Base-by-base conservation (phyloP, 1,140 invertebrate species). In the Oncopeltus fasciatus region DNA sequence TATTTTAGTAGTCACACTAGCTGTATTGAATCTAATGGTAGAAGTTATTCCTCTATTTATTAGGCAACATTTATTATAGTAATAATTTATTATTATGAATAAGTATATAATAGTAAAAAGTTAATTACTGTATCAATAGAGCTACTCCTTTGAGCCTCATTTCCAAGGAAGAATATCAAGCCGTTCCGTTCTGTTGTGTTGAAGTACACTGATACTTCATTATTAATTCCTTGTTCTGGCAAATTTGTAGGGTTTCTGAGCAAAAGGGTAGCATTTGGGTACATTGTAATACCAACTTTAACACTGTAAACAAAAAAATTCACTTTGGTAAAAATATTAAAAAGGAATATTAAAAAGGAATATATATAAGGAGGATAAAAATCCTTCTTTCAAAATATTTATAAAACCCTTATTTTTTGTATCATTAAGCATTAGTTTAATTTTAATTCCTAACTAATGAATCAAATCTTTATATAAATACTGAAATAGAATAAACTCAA, bases 121-220 rank as follows among this genome's bases (percentile, higher is more conserved):
- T 38, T 28, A 73, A 74, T 74, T 74, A 85, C 84, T 20, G 81
- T 81, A 71, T 81, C 81, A 24, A 80, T 27, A 24, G 57, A 44
- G 26, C 61, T 49, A 24, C 43, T 62, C 14, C 33, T 44, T 46
- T 63, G 14, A 51, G 82, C 81, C 64, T 86, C 87, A 74, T 94
- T 95, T 63, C 95, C 95, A 62, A 97, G 75, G 71, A 93, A 98
- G 8, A 93, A 70, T 0, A 98, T 70, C 62, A 97, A 82, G 2
- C 91, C 93, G 70, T 92, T 82, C 0, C 80, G 78, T 49, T 88
- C 80, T 5, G 79, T 74, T 0, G 95, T 97, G 67, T 83, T 83
- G 75, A 92, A 92, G 75, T 88, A 94, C 0, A 91, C 73, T 0
- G 90, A 93, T 3, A 95, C 78, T 63, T 88, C 84, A 0, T 87